Evolutionary conservation across 2,797 vertebrate species (phyloP).

Genomic region (Pseudotriccus pelzelni): DNA sequence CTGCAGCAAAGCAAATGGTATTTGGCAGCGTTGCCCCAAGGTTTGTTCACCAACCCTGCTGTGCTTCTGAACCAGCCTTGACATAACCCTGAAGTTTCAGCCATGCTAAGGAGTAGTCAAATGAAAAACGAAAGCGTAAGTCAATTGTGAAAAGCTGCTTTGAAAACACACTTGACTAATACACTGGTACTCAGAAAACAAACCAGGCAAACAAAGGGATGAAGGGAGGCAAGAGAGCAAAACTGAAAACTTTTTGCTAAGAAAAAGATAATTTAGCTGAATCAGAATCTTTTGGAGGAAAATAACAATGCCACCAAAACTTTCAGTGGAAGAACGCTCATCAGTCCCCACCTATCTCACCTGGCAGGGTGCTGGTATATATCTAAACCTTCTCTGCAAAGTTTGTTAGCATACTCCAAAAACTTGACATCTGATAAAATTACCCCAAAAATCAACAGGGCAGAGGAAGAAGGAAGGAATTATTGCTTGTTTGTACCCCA

Average conservation of each 20-base stretch:
- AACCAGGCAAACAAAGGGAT: neutral
- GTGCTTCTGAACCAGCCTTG: neutral
- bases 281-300: neutral
- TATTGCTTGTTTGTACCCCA: neutral
- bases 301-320: neutral
- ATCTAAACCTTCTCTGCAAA: neutral
- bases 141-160: conserved; percentile 24
- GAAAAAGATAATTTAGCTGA: neutral
- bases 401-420: neutral
- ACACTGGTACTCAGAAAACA: neutral
- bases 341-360: neutral
- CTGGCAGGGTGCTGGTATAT: neutral
- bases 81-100: conserved; percentile 43
- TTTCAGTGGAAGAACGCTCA: neutral
- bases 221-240: neutral
- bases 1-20: neutral
- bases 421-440: neutral
- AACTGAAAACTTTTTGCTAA: neutral
- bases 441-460: neutral
- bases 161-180: neutral
- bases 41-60: conserved; percentile 1
- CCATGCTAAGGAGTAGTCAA: neutral
- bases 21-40: conserved; percentile 35
- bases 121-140: neutral
- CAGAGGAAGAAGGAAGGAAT: neutral